Conservation (phyloP, 2,797 vertebrate genomes). For the Sebastes diploproa region DNA sequence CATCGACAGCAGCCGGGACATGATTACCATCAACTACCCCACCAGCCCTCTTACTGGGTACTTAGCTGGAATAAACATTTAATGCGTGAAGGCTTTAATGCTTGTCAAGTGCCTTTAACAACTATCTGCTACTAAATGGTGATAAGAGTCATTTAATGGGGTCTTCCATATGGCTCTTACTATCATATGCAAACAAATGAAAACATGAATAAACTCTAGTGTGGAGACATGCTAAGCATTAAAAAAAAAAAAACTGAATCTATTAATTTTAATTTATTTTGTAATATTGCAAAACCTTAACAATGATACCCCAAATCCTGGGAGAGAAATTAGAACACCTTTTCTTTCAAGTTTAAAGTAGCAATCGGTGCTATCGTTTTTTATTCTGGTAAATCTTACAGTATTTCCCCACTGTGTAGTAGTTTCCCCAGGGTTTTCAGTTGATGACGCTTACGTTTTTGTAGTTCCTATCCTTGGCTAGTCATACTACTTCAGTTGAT, state of each 20-base stretch:
- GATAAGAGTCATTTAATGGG: background rate
- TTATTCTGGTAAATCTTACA: background rate
- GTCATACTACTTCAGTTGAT: background rate
- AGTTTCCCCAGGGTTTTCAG: background rate
- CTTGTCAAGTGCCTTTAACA: slow-evolving; percentile 23
- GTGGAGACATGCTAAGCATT: background rate
- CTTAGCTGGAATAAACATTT: slow-evolving; percentile 39
- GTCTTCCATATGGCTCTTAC: background rate
- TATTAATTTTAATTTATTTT: background rate
- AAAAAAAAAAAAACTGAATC: background rate
- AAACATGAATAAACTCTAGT: background rate
- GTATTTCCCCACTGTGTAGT: background rate
- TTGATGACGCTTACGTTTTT: background rate
- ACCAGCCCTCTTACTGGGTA: background rate
- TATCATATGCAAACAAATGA: background rate
- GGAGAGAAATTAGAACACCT: background rate
- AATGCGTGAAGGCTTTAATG: slow-evolving; percentile 34
- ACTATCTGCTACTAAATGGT: slow-evolving; percentile 25
- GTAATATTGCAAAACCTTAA: background rate
- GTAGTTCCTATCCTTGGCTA: background rate
- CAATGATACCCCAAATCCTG: background rate
- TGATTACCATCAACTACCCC: slow-evolving; percentile 27
- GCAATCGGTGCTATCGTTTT: background rate
- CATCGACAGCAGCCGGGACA: slow-evolving; percentile 42
- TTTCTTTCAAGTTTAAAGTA: background rate